Evolutionary conservation across 2,797 vertebrate genomes (phyloP).

Genomic region (Oreochromis grahami): DNA sequence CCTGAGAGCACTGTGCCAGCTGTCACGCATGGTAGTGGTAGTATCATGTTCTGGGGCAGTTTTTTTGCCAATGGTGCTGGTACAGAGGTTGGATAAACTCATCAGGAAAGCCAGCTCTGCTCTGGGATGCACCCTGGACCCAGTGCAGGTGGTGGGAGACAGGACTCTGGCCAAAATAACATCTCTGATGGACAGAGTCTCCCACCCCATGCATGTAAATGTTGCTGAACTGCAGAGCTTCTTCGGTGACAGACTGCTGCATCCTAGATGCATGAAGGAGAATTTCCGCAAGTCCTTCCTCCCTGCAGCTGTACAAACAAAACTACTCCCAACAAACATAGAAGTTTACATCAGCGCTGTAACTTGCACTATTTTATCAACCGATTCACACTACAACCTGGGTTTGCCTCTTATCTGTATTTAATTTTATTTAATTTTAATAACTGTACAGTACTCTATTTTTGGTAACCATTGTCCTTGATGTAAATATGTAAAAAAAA

Average conservation of each 20-base stretch:
- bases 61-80: not conserved
- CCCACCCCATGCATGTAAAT: not conserved
- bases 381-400: not conserved
- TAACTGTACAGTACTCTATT: not conserved
- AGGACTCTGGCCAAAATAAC: not conserved
- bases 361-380: not conserved
- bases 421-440: not conserved
- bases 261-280: not conserved
- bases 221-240: too few relatives aligned
- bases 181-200: accelerated
- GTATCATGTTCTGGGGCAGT: not conserved
- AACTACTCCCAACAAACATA: not conserved
- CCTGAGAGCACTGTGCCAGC: not conserved
- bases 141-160: not conserved
- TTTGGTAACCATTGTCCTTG: not conserved
- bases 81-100: not conserved
- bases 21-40: not conserved
- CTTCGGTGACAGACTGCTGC: not conserved
- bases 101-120: not conserved
- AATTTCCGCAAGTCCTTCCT: not conserved
- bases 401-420: not conserved
- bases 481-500: not conserved
- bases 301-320: not conserved
- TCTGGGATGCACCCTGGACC: not conserved
- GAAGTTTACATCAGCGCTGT: not conserved